phyloP scores from a whole-genome alignment of 2,888 invertebrate genomes.

The Gryllus longicercus region DNA sequence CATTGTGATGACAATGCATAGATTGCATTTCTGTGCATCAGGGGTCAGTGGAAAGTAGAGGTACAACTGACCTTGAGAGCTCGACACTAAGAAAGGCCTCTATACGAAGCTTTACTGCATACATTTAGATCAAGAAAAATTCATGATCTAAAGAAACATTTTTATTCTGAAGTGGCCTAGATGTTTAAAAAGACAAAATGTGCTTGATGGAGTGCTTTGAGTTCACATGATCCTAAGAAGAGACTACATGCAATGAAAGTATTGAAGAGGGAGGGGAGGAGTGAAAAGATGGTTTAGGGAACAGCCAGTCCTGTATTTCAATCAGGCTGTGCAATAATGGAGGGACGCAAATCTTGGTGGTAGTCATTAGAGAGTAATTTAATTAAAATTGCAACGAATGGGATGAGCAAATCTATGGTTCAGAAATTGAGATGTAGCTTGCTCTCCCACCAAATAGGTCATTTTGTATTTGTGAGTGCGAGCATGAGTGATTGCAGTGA shows the following conservation, averaged over 20 bases:
- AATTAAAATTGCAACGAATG: constrained; percentile 2
- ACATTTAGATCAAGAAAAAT: no score
- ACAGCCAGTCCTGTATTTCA: neutral
- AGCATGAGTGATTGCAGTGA: neutral
- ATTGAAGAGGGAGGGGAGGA: constrained; percentile 7
- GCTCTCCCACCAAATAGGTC: neutral
- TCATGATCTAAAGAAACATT: no score
- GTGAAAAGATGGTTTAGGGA: constrained; percentile 11
- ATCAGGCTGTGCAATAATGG: constrained; percentile 17
- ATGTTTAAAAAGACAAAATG: neutral
- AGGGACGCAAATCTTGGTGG: neutral
- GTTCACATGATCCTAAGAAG: neutral
- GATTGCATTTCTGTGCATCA: no score
- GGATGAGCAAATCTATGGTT: neutral
- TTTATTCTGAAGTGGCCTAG: neutral
- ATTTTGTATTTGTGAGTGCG: neutral
- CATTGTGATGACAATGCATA: no score
- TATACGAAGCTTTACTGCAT: no score
- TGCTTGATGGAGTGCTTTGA: neutral
- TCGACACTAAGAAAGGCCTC: no score
- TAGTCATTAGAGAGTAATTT: constrained; percentile 1
- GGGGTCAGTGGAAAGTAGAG: no score
- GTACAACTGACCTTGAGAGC: no score
- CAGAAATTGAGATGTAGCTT: neutral
- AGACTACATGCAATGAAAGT: neutral